Evolutionary conservation across 2,888 invertebrate species (phyloP), one percentile per base, ranked within the genome.

Genomic region (Cistogaster globosa): DNA sequence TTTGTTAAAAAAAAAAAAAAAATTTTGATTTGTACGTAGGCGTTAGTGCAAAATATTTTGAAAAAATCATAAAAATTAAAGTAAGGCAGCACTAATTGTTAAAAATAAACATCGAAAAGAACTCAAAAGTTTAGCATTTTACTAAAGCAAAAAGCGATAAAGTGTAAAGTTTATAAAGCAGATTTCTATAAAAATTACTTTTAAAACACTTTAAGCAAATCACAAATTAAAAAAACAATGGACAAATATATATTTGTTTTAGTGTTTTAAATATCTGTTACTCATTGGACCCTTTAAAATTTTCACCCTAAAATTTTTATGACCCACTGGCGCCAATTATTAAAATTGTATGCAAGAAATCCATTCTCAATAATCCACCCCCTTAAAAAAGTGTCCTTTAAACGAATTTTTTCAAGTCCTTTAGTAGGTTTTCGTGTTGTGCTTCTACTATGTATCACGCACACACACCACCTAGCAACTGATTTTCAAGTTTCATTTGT

Each of bases 261-360:
- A 42, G 0, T 0, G 1, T 12, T 1, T 12, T 2, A 42, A n/a
- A n/a, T 48, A 16, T 6, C 8, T 48, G 77, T 83, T 83, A 77
- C 65, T 83, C 76, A 72, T 72, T 51, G 58, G 63, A 26, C 16
- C 6, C n/a, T 71, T 65, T 26, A 38, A 9, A 1, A 7, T 67
- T 67, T 51, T 12, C 22, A 18, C 36, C 32, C n/a, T 8, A 26
- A 16, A 1, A 32, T 11, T 63, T 85, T 82, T 82, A 82, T 71
- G 82, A 58, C 74, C 51, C 82, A 48, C 82, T 85, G 85, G 82
- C 85, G 85, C 85, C 85, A 82, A 78, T 68, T 63, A 69, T 69
- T 69, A 18, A 36, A 18, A 71, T 60, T 65, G 51, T 65, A 62
- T 67, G 48, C 62, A 45, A 58, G 68, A 71, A 62, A 36, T 68